These are phyloP conservation scores for Diadema setosum DNA, from an alignment of 35 echinoderm and acorn worm genomes.

Conservation along the genomic window DNA sequence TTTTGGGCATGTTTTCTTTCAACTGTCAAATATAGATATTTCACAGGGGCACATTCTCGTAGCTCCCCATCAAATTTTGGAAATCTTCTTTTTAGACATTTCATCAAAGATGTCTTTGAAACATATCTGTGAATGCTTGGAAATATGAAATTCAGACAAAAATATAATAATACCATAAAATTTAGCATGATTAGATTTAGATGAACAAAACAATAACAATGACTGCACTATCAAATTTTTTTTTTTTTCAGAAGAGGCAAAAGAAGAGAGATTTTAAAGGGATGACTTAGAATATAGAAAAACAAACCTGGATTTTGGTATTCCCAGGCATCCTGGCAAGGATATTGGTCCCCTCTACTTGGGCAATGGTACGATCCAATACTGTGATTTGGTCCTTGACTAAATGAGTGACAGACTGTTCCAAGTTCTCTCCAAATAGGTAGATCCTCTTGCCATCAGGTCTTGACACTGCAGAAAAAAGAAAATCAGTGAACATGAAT, in stretches of 20 bases:
- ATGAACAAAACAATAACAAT: not conserved
- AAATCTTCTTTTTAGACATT: too few species aligned
- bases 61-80: too few species aligned
- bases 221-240: not conserved
- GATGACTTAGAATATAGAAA: too few species aligned
- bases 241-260: not conserved
- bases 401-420: conserved; percentile 32
- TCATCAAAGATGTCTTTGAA: too few species aligned
- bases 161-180: not conserved
- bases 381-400: conserved; percentile 6
- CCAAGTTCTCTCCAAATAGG: conserved; percentile 32
- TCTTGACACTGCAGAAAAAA: conserved; percentile 9
- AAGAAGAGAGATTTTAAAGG: too few species aligned
- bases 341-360: conserved; percentile 29
- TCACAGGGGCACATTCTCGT: too few species aligned
- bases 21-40: too few species aligned
- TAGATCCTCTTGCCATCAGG: conserved; percentile 7
- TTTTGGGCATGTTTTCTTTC: too few species aligned
- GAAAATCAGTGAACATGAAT: too few species aligned
- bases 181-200: not conserved
- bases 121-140: not conserved
- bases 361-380: conserved; percentile 1
- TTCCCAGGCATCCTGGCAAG: conserved; percentile 1
- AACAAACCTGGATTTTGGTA: conserved; percentile 25
- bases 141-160: not conserved